These are phyloP conservation scores for Nannospalax galili DNA, from an alignment of 2,113 vertebrate species.

Conservation along the genomic window DNA sequence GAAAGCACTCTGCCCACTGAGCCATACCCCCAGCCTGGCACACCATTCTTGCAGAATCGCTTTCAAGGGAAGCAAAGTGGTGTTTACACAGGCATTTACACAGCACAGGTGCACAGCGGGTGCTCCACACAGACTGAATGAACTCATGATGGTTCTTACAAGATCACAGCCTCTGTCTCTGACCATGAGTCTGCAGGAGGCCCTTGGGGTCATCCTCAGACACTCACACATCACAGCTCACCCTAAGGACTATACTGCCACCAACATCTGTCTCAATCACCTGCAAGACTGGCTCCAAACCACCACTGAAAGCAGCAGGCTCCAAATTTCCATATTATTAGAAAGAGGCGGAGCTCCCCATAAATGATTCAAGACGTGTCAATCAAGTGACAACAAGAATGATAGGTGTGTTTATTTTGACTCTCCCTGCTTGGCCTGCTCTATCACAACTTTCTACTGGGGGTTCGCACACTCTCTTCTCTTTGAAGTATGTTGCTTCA, in stretches of 20 bases:
- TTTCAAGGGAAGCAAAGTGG: background rate
- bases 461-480: background rate
- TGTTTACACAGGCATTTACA: too few relatives aligned
- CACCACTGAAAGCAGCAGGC: constrained; percentile 54
- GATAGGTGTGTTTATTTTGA: constrained; percentile 55
- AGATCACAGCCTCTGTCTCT: background rate
- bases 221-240: background rate
- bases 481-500: constrained; percentile 66
- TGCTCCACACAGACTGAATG: background rate
- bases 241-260: background rate
- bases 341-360: constrained; percentile 67
- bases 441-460: constrained; percentile 32
- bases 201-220: background rate
- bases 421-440: background rate
- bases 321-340: constrained; percentile 74
- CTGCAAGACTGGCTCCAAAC: background rate
- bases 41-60: background rate
- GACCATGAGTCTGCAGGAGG: background rate
- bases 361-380: constrained; percentile 72
- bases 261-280: constrained; percentile 28
- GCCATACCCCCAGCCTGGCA: too few relatives aligned
- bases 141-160: background rate
- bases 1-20: background rate
- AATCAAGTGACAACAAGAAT: constrained; percentile 57
- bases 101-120: background rate